A percentile compares a stretch with the other conserved stretches of the same genome.
Conservation (phyloP, 2,797 vertebrate species). For the Peromyscus nudipes region DNA sequence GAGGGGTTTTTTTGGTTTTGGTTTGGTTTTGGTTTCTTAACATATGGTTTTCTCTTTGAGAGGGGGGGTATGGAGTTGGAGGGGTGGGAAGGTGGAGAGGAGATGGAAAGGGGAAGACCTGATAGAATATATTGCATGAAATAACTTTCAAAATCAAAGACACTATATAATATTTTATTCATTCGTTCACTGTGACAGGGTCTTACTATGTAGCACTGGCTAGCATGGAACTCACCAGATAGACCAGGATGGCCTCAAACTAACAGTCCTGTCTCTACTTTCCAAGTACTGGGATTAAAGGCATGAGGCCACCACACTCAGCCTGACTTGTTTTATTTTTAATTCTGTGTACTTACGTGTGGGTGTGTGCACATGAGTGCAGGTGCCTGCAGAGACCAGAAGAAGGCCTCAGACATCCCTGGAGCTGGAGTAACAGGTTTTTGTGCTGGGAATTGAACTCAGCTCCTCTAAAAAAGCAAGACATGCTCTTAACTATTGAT, state of each 20-base stretch:
- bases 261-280: no score
- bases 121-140: no score
- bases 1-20: background rate
- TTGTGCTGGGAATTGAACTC: background rate
- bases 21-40: background rate
- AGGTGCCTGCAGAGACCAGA: background rate
- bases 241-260: no score
- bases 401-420: background rate
- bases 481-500: background rate
- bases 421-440: background rate
- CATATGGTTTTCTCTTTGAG: background rate
- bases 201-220: no score
- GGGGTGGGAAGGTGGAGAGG: no score
- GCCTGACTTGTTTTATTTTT: background rate
- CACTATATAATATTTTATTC: no score
- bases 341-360: background rate
- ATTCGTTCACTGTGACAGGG: no score
- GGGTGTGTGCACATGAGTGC: background rate
- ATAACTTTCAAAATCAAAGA: no score
- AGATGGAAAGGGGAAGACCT: no score
- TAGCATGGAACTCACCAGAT: no score
- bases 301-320: no score
- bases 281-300: background rate
- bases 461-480: background rate
- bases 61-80: no score